Conservation (phyloP, 1,140 invertebrate species). For the Heliconius hewitsoni region DNA sequence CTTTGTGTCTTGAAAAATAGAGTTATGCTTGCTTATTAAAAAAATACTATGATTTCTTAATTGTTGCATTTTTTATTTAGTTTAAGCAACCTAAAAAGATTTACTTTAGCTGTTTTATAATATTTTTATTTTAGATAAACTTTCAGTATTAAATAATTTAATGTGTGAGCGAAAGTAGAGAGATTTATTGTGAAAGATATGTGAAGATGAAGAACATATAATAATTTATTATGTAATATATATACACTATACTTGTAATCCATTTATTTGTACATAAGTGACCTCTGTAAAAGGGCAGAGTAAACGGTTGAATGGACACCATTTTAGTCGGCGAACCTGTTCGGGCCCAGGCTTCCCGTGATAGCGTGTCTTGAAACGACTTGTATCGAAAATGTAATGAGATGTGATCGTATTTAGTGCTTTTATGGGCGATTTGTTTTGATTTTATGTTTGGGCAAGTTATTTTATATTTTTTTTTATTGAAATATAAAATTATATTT, state of each 20-base stretch:
- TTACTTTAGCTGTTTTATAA: too few species aligned
- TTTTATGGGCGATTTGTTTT: not conserved
- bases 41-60: too few species aligned
- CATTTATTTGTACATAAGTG: not conserved
- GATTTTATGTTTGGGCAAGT: not conserved
- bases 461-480: not conserved
- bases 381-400: not conserved
- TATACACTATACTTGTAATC: not conserved
- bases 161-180: too few species aligned
- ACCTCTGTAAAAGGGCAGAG: constrained; percentile 8
- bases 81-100: too few species aligned
- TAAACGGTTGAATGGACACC: constrained; percentile 11
- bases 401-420: not conserved
- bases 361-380: not conserved
- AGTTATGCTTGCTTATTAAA: too few species aligned
- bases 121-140: too few species aligned
- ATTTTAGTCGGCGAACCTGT: constrained; percentile 11
- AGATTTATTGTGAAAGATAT: too few species aligned
- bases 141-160: too few species aligned
- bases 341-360: not conserved
- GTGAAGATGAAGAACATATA: too few species aligned
- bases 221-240: not conserved
- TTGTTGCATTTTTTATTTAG: too few species aligned
- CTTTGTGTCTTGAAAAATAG: not conserved
- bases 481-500: not conserved